A percentile compares a stretch with the other conserved stretches of the same genome.
phyloP scores from a whole-genome alignment of 2,888 invertebrate genomes.

The Lamellibrachia satsuma region DNA sequence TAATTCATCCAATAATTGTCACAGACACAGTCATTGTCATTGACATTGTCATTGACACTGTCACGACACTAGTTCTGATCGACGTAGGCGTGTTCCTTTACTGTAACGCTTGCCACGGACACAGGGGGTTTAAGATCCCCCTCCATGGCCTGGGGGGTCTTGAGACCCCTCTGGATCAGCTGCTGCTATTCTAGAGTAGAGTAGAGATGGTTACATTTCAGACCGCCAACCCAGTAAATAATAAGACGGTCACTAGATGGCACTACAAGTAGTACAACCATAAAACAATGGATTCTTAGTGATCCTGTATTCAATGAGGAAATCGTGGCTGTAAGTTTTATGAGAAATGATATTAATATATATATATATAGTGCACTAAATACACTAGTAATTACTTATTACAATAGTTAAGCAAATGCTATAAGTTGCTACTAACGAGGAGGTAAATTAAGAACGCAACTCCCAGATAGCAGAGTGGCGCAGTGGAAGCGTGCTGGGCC shows the following conservation, averaged over 20 bases:
- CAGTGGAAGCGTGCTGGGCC: slow-evolving; percentile 30
- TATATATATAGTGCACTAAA: not conserved
- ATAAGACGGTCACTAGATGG: not conserved
- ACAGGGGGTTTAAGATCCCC: no score
- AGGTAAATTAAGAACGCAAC: not conserved
- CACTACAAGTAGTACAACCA: not conserved
- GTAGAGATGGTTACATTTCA: not conserved
- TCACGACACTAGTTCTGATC: no score
- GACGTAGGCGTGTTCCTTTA: no score
- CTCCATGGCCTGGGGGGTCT: no score
- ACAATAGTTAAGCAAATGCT: not conserved
- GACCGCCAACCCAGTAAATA: not conserved
- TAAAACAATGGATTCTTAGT: not conserved
- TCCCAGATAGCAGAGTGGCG: slow-evolving; percentile 21
- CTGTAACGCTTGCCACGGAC: no score
- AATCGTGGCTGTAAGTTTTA: not conserved
- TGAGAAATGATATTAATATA: not conserved
- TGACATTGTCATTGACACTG: no score
- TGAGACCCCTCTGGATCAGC: no score
- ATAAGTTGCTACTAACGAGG: not conserved
- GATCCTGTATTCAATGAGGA: not conserved
- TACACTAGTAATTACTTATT: not conserved
- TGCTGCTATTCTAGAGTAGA: no score
- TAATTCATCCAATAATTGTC: no score
- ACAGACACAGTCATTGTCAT: no score